These are phyloP conservation scores for Limnephilus lunatus DNA, from an alignment of 2,888 invertebrate species.

Conservation along the genomic window DNA sequence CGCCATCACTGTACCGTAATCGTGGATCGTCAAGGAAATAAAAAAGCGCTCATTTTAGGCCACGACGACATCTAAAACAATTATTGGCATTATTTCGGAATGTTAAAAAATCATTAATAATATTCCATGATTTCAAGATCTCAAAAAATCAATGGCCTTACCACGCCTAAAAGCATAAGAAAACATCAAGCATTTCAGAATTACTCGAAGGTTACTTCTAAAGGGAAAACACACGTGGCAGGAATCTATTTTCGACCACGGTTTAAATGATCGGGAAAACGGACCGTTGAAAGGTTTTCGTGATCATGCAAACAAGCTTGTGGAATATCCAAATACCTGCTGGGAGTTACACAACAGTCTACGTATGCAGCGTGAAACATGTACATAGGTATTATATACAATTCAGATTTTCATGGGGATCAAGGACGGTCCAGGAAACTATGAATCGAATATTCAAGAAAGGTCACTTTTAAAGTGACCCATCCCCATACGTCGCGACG, in stretches of 20 bases:
- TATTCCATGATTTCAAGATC: not conserved
- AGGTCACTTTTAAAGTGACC: not conserved
- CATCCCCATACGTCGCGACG: too few species aligned
- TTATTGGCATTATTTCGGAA: not conserved
- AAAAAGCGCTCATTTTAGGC: too few species aligned
- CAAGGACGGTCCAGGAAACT: not conserved
- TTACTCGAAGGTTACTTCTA: not conserved
- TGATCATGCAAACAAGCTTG: not conserved
- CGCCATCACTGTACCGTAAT: too few species aligned
- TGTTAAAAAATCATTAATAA: not conserved
- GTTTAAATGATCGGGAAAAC: not conserved
- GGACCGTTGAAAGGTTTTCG: not conserved
- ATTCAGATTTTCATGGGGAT: not conserved
- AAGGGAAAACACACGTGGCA: not conserved
- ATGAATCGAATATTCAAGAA: not conserved
- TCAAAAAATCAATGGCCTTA: not conserved
- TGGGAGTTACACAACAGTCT: not conserved
- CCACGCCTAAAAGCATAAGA: not conserved
- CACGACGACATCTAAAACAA: too few species aligned
- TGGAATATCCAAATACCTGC: not conserved
- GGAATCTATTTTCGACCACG: not conserved
- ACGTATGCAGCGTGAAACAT: not conserved
- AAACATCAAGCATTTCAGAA: not conserved
- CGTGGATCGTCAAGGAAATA: too few species aligned
- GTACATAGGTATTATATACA: not conserved